Evolutionary conservation across 2,113 vertebrate genomes (phyloP), one percentile per base, ranked within the genome.

Genomic region (Myotis lucifugus): DNA sequence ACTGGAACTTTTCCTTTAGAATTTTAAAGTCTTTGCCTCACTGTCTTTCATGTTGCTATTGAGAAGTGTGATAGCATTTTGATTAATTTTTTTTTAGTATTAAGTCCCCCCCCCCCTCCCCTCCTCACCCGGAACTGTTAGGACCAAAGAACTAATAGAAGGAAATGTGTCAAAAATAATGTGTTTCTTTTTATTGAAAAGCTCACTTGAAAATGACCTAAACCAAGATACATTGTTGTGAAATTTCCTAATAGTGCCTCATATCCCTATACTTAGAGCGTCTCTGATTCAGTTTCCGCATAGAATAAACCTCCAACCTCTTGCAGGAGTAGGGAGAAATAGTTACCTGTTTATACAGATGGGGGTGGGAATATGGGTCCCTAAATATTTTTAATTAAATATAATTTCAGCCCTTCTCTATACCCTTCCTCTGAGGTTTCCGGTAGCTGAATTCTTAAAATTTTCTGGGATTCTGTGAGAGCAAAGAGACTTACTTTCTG

Each of bases 21-120:
- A 77, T 91, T 93, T 67, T 93, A 15, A 54, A 88, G 70, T 29
- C 29, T 56, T 52, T 76, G 40, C n/a, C 79, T 86, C 81, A 74
- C 46, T 67, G 48, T 84, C 56, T 40, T 74, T 50, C n/a, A 29
- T 17, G n/a, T n/a, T 25, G 56, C 52, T 81, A 37, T 25, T 85
- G 74, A 85, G 14, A 73, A 81, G 23, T 93, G 27, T 70, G 48
- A 70, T 9, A 11, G 29, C 25, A 88, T 91, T 76, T 12, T 87
- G 12, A 87, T 76, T 83, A 34, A 42, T 8, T 23, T 6, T 56
- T 56, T 56, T 56, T 21, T 56, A 23, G 54, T 56, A 56, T 56
- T 56, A 56, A 21, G 54, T 19, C 1, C 2, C 46, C 11, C 11
- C 46, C 46, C 46, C 52, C 52, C 54, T 12, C 46, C 46, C 59